Conservation (phyloP, 2,888 invertebrate genomes). For the Augiades crinisus region DNA sequence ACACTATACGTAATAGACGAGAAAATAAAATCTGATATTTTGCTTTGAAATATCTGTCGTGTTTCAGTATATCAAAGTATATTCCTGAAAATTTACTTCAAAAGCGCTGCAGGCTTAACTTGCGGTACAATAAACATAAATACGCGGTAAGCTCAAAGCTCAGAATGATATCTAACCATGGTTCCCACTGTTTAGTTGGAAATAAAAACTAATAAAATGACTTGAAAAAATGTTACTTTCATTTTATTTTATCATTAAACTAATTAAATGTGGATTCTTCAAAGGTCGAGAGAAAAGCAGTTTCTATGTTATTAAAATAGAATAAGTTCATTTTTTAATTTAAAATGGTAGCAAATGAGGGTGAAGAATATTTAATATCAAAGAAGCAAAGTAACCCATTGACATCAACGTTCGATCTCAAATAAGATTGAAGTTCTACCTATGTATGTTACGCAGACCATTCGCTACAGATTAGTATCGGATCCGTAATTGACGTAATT, state of each 20-base stretch:
- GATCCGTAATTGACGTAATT: no score
- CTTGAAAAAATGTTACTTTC: neutral
- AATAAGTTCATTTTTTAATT: no score
- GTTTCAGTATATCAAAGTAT: slow-evolving; percentile 1
- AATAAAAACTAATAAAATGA: neutral
- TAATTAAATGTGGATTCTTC: neutral
- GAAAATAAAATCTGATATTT: neutral
- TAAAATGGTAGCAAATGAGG: no score
- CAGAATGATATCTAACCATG: neutral
- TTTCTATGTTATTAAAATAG: no score
- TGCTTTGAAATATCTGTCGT: neutral
- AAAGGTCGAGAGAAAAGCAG: no score
- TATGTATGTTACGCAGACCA: no score
- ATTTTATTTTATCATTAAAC: neutral
- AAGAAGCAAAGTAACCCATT: no score
- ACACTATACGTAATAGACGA: neutral
- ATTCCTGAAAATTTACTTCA: slow-evolving; percentile 6
- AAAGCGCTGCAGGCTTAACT: neutral
- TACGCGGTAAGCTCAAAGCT: neutral
- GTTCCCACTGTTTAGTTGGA: neutral
- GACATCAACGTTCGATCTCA: no score
- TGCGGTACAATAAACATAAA: slow-evolving; percentile 1
- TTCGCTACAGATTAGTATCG: no score
- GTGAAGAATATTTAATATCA: no score
- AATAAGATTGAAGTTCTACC: no score